Base-by-base conservation (phyloP, 2,113 vertebrate species). In the Pipra filicauda region DNA sequence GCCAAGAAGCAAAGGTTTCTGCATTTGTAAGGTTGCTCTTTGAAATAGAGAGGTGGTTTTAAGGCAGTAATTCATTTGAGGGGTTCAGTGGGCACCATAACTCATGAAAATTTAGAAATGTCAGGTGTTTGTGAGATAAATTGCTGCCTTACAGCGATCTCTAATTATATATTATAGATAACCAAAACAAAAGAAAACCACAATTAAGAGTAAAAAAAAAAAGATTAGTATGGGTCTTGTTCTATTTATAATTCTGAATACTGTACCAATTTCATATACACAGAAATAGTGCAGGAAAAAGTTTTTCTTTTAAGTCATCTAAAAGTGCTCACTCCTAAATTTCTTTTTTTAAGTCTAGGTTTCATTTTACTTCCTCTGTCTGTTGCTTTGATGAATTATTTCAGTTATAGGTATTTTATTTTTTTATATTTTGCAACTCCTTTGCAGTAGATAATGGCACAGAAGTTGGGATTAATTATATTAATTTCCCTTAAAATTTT, bases 131-230 rank as follows among this genome's bases (percentile, higher is more conserved):
- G n/a, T 72, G 89, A 93, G 46, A 95, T 84, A 41, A 88, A 83
- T 89, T 89, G 12, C 33, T 93, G 33, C 46, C 52, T 61, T 82
- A 64, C 14, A 94, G 35, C 37, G 51, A 72, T 73, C 35, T 95
- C 81, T 80, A 96, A 94, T 96, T 91, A 57, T 65, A 85, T 26
- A 18, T 65, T 85, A 49, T 72, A 93, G 92, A 81, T 78, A 95
- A 91, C 17, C 44, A 84, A 94, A 91, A 69, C 30, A 67, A 70
- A 93, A 87, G 44, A n/a, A 65, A 80, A 51, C 46, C 41, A 58
- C 61, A 89, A 84, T 94, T 89, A 84, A 88, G 26, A 93, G 13
- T 72, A 54, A 75, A 90, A 30, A 33, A 74, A 54, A 54, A 54
- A 31, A 55, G 18, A 27, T 85, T 85, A 41, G 27, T 59, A 17